Percentiles rank a stretch among this genome's conserved stretches.
Evolutionary conservation across 2,888 invertebrate species (phyloP).

Genomic region (Junonia oenone): DNA sequence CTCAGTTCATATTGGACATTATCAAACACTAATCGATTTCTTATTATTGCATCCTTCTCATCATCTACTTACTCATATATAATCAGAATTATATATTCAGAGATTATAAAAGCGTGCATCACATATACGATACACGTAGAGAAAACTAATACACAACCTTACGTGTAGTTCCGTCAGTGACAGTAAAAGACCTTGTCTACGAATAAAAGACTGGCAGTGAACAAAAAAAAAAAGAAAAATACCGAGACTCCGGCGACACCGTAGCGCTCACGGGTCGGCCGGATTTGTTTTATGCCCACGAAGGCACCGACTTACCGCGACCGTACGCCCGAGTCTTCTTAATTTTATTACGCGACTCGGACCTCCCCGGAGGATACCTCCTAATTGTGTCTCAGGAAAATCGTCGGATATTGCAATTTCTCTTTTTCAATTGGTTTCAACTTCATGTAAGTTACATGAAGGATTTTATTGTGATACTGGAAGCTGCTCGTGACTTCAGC

Average conservation of each 20-base stretch:
- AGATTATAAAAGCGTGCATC: neutral
- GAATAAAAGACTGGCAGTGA: neutral
- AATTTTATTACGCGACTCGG: conserved; percentile 72
- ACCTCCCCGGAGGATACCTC: conserved; percentile 58
- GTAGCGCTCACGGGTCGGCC: conserved; percentile 46
- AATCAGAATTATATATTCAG: too few species aligned
- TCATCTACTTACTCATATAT: too few species aligned
- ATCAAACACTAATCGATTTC: too few species aligned
- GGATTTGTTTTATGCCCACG: conserved; percentile 76
- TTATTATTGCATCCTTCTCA: too few species aligned
- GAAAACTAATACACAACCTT: neutral
- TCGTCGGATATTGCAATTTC: conserved; percentile 61
- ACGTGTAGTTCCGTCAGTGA: neutral
- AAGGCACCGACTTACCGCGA: conserved; percentile 70
- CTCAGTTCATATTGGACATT: too few species aligned
- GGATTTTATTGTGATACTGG: neutral
- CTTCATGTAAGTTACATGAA: conserved; percentile 8
- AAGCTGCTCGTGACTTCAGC: too few species aligned
- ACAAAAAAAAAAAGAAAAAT: conserved; percentile 5
- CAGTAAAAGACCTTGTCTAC: neutral
- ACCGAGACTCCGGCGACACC: conserved; percentile 36
- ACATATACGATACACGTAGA: neutral
- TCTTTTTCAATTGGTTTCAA: conserved; percentile 34
- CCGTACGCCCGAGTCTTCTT: conserved; percentile 66
- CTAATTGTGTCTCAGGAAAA: conserved; percentile 74